These are phyloP conservation scores for Julus scanicus DNA, from an alignment of 2,888 invertebrate species.

Conservation along the genomic window DNA sequence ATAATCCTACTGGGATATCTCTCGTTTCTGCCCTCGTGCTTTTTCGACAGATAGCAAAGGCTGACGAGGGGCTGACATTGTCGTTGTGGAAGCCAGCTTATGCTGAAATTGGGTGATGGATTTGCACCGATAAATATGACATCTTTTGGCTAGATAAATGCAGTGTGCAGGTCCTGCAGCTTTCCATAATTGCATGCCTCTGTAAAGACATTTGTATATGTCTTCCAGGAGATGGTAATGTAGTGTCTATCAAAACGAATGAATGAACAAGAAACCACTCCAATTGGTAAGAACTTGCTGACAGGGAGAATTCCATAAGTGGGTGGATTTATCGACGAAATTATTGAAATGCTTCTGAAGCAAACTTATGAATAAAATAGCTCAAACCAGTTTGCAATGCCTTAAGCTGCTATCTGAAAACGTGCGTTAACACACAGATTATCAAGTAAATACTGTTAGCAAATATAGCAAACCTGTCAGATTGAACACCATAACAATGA, in stretches of 20 bases:
- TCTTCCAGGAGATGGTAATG: not conserved
- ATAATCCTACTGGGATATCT: constrained; percentile 23
- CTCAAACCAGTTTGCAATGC: not conserved
- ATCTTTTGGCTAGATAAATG: constrained; percentile 37
- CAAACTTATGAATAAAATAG: too few species aligned
- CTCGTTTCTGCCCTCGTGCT: constrained; percentile 30
- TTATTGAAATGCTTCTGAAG: not conserved
- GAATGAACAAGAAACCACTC: constrained; percentile 30
- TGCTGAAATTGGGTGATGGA: constrained; percentile 42
- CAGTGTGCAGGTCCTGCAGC: not conserved
- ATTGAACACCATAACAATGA: not conserved
- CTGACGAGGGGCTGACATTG: constrained; percentile 39
- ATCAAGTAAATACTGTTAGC: not conserved
- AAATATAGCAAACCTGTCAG: not conserved
- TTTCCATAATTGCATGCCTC: constrained; percentile 7
- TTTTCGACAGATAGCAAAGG: constrained; percentile 38
- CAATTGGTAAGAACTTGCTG: constrained; percentile 16
- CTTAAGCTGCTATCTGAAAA: not conserved
- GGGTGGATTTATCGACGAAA: not conserved
- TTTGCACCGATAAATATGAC: constrained; percentile 39
- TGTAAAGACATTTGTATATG: constrained; percentile 23
- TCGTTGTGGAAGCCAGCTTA: constrained; percentile 23
- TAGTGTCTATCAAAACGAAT: constrained; percentile 33
- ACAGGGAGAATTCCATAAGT: not conserved
- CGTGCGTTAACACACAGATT: not conserved